Conservation (phyloP, 2,113 vertebrate genomes). For the Dromiciops gliroides region DNA sequence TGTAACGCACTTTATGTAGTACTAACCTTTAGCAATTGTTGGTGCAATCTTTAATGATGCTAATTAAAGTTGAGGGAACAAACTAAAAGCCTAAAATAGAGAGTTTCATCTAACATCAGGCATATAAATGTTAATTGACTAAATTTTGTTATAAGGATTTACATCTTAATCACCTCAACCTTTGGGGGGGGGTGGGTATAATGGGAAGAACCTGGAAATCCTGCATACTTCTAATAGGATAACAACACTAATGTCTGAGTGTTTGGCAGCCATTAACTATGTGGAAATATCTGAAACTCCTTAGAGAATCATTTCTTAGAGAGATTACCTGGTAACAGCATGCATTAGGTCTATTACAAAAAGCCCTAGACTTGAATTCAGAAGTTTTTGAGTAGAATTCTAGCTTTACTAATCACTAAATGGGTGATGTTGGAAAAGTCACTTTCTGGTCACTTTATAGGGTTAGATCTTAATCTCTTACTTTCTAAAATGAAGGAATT, state of each 20-base stretch:
- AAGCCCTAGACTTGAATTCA: background rate
- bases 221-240: slow-evolving; percentile 62
- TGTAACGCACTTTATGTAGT: slow-evolving; percentile 66
- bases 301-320: slow-evolving; percentile 53
- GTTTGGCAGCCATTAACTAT: slow-evolving; percentile 57
- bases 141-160: slow-evolving; percentile 62
- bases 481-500: too few relatives aligned
- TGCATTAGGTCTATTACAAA: background rate
- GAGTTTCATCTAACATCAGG: slow-evolving; percentile 32
- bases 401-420: background rate
- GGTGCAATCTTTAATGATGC: slow-evolving; percentile 72
- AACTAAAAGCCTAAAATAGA: slow-evolving; percentile 68
- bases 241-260: slow-evolving; percentile 55
- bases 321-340: background rate
- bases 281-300: slow-evolving; percentile 45
- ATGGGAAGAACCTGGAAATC: slow-evolving; percentile 19
- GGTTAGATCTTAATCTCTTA: too few relatives aligned
- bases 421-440: background rate
- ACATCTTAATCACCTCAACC: slow-evolving; percentile 63
- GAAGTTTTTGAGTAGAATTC: background rate
- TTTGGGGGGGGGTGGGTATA: background rate
- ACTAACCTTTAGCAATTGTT: slow-evolving; percentile 75
- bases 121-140: slow-evolving; percentile 66
- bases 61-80: slow-evolving; percentile 71
- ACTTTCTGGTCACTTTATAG: too few relatives aligned